These are phyloP conservation scores for Dromius quadrimaculatus DNA, from an alignment of 2,888 invertebrate genomes.

Conservation along the genomic window DNA sequence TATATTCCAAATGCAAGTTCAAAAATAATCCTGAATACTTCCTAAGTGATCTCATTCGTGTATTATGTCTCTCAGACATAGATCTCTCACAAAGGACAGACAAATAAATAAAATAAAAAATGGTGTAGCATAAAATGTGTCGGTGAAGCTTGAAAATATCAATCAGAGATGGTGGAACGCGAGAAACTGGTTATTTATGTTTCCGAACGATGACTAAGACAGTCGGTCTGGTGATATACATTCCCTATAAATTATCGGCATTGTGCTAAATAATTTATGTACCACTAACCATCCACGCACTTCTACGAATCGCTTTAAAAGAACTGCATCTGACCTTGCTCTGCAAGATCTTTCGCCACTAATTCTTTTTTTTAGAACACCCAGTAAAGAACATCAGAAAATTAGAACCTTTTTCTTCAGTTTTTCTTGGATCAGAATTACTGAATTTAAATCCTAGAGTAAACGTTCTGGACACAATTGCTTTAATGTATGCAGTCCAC, in stretches of 20 bases:
- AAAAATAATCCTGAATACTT: no score
- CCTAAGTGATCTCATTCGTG: no score
- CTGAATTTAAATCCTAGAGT: no score
- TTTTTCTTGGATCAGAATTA: no score
- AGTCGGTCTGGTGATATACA: slow-evolving; percentile 53
- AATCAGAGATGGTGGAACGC: slow-evolving; percentile 29
- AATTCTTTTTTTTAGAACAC: no score
- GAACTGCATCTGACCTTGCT: slow-evolving; percentile 17
- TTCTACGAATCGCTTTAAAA: slow-evolving; percentile 31
- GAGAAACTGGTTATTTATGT: slow-evolving; percentile 48
- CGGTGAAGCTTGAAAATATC: slow-evolving; percentile 34
- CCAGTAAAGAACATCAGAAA: no score
- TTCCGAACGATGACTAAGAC: neutral
- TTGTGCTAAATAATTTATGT: slow-evolving; percentile 60
- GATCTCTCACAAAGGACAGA: no score
- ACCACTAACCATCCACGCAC: slow-evolving; percentile 28
- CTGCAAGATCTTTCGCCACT: no score
- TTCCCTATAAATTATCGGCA: slow-evolving; percentile 62
- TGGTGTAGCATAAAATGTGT: slow-evolving; percentile 35
- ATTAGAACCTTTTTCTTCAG: no score
- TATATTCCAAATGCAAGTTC: no score
- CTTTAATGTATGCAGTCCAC: slow-evolving; percentile 32
- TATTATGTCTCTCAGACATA: no score
- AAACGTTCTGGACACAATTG: slow-evolving; percentile 19
- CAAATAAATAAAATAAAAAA: no score